phyloP scores from a whole-genome alignment of 2,888 invertebrate species.

The Sisyra nigra region DNA sequence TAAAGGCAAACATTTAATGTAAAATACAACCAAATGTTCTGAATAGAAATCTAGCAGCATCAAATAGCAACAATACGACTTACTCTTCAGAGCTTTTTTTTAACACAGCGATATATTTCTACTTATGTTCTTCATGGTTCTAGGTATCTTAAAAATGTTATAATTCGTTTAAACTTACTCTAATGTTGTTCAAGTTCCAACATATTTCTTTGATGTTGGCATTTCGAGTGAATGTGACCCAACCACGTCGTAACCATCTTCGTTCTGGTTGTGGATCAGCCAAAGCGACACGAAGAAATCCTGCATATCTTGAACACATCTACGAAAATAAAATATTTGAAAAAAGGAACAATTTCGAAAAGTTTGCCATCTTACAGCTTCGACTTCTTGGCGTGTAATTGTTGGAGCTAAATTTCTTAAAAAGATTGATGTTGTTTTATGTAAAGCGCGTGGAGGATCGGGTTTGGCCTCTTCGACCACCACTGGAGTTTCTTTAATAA shows the following conservation, averaged over 20 bases:
- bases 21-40: no score
- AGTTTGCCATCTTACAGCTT: conserved; percentile 52
- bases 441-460: conserved; percentile 53
- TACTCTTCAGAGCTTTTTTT: no score
- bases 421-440: conserved; percentile 95
- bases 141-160: no score
- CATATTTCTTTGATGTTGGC: conserved; percentile 99
- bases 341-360: not conserved
- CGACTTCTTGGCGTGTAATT: conserved; percentile 92
- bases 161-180: no score
- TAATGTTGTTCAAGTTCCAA: conserved; percentile 93
- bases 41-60: no score
- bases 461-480: conserved; percentile 28
- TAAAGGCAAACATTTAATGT: no score
- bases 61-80: no score
- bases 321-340: conserved; percentile 20
- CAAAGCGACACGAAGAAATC: conserved; percentile 87
- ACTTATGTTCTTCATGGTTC: no score
- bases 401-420: conserved; percentile 89
- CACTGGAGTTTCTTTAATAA: conserved; percentile 27
- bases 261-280: conserved; percentile 95
- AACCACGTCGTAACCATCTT: conserved; percentile 91
- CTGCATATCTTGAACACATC: conserved; percentile 82
- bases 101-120: no score
- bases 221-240: conserved; percentile 93